Evolutionary conservation across 2,888 invertebrate species (phyloP), one percentile per base, ranked within the genome.

Genomic region (Pyralis farinalis): DNA sequence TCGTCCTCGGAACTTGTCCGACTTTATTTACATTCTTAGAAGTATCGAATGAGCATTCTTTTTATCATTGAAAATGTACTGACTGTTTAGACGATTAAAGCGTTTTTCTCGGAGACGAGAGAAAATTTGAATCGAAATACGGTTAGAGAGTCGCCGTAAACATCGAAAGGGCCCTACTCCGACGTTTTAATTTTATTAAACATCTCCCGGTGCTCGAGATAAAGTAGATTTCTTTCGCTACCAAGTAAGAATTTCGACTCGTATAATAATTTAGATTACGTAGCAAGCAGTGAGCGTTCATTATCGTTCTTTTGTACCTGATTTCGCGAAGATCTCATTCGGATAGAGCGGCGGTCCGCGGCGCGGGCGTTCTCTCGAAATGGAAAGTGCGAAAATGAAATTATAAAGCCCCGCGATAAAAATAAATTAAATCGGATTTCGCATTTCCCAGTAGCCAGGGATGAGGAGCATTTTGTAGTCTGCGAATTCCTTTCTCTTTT

Each of bases 361-460:
- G 80, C 78, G 77, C 80, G 79, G 75, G 83, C 77, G 78, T 74
- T 75, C 84, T 76, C 82, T 77, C 75, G 71, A 88, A 87, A 86
- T 85, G 85, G 85, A 87, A 88, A 88, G 88, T 88, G 89, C 84
- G 89, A 88, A 89, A 88, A 88, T 88, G 85, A 89, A 89, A 89
- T 89, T 88, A 88, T 87, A 87, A 88, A 87, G 84, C 80, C 80
- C 79, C 68, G 74, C 86, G 88, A 88, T 88, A 88, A 89, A 89
- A 89, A 89, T 89, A 89, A 88, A 89, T 89, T 88, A 89, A 88
- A 89, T 88, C 85, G 84, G 88, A 88, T 86, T 85, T 84, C 82
- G 80, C 80, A 74, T 85, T 83, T 72, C 71, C 82, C 78, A 80
- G 86, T 84, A 85, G 83, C 81, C 78, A 76, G 81, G 72, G 78